A percentile compares a stretch with the other conserved stretches of the same genome.
Evolutionary conservation across 2,888 invertebrate species (phyloP).

Genomic region (Megamerina dolium): DNA sequence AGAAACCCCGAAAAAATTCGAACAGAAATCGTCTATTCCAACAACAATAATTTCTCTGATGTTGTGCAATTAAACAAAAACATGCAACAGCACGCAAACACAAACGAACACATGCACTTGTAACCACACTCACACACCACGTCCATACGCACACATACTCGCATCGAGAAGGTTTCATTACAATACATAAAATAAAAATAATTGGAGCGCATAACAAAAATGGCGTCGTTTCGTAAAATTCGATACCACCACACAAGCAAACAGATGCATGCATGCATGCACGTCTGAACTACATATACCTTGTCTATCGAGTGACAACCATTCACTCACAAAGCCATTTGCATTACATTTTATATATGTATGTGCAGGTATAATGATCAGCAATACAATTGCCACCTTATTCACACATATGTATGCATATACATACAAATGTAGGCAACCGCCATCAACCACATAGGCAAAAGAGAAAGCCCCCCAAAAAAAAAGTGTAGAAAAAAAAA

Average conservation of each 20-base stretch:
- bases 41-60: no score
- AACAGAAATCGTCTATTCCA: no score
- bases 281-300: neutral
- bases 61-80: constrained; percentile 18
- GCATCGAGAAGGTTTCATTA: no score
- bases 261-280: neutral
- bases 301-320: neutral
- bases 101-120: constrained; percentile 19
- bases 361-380: neutral
- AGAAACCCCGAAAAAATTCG: no score
- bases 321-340: neutral
- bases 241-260: neutral
- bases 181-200: constrained; percentile 27
- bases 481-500: no score
- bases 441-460: no score
- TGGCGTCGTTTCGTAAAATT: no score
- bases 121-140: no score
- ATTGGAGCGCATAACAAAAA: constrained; percentile 21
- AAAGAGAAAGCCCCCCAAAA: no score
- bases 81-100: constrained; percentile 15
- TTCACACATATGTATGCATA: neutral
- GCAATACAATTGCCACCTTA: neutral
- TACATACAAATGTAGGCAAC: no score
- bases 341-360: no score
- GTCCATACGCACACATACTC: no score